Evolutionary conservation across 2,797 vertebrate genomes (phyloP), one percentile per base, ranked within the genome.

Genomic region (Sternarchorhynchus goeldii): DNA sequence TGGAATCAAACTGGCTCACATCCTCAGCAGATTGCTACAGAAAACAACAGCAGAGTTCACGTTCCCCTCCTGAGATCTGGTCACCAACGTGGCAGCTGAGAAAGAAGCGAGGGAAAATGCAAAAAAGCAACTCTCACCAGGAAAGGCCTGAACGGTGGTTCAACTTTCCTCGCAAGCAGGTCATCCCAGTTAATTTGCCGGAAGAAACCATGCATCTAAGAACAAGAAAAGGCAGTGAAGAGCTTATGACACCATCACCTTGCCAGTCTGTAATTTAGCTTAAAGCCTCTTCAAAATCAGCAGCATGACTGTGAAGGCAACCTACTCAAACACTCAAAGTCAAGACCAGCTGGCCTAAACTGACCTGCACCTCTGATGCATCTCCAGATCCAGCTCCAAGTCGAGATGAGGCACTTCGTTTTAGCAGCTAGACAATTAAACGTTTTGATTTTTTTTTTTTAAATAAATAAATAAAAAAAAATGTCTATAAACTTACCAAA

Each of bases 1-100:
- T 99, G 4, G 97, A 98, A 93, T 99, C 98, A 88, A 99, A 99
- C 90, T 99, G 98, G 94, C 98, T 99, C 90, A 99, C 98, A 83
- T 99, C 98, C 88, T 99, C 98, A 84, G 98, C 98, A 18, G 98
- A 99, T 98, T 99, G 97, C 98, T 99, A 85, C 59, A 17, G 55
- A 85, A 85, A 82, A 81, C 32, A 64, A 68, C 25, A 75, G 36
- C 72, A 39, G 4, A 67, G 29, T 1, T 77, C 41, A 58, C 20
- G 50, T 21, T 55, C 60, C 2, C 25, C 8, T 62, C 1, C 12
- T 14, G 1, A 21, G 21, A 7, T 25, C 68, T 34, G 73, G 65
- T 2, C 3, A 66, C 56, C 65, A 36, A 66, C 60, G 57, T 29
- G 5, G 7, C 1, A 31, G 20, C 6, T 69, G 0, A 6, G 0